Evolutionary conservation across 2,113 vertebrate genomes (phyloP).

Genomic region (Edolisoma coerulescens): DNA sequence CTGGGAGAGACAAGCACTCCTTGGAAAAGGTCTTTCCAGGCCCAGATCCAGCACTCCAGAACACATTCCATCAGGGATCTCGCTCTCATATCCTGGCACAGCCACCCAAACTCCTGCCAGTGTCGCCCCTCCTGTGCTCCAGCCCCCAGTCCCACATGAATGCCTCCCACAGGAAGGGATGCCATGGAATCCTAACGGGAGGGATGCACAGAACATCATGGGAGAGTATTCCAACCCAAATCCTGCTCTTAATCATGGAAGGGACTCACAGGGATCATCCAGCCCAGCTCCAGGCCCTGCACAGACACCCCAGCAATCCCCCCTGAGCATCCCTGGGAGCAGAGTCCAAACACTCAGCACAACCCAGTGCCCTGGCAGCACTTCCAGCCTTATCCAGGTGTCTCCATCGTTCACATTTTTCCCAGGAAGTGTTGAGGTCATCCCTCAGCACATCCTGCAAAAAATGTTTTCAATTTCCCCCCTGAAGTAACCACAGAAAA

Average conservation of each 20-base stretch:
- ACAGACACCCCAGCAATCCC: not conserved
- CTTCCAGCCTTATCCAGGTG: not conserved
- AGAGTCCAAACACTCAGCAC: rapidly evolving
- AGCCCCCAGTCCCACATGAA: rapidly evolving
- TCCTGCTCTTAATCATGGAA: not conserved
- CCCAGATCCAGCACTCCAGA: not conserved
- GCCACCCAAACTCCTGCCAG: rapidly evolving
- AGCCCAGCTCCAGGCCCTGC: not conserved
- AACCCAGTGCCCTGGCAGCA: not conserved
- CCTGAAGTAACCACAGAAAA: not conserved
- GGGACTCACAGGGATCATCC: not conserved
- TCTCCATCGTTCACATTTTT: not conserved
- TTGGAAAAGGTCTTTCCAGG: not conserved
- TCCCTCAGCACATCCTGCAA: not conserved
- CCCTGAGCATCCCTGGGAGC: not conserved
- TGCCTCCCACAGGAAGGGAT: not conserved
- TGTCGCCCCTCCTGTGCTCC: rapidly evolving
- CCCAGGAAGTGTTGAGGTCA: not conserved
- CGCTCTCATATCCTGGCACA: rapidly evolving
- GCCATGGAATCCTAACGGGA: rapidly evolving
- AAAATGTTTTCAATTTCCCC: not conserved
- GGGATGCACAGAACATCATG: rapidly evolving
- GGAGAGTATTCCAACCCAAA: not conserved
- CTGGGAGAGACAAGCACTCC: not conserved
- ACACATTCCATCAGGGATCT: not conserved